Conservation (phyloP, 2,113 vertebrate species). For the Pachyramphus minor region DNA sequence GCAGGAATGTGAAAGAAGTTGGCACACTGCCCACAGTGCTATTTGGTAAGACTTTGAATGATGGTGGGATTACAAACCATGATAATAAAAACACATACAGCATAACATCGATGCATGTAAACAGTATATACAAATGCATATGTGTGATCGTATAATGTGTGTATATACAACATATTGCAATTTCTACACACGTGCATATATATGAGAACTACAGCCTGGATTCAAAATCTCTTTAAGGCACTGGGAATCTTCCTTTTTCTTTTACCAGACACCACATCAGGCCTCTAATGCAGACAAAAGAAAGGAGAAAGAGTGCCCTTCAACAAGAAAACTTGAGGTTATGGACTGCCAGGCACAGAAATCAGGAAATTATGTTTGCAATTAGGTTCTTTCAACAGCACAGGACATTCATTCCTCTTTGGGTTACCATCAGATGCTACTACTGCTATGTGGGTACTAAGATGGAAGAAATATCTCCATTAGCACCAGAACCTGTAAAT, state of each 20-base stretch:
- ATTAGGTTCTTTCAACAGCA: neutral
- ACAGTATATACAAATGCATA: constrained; percentile 66
- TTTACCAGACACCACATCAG: neutral
- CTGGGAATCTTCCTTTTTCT: neutral
- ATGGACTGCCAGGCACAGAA: neutral
- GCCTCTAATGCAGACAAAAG: neutral
- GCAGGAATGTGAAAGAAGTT: constrained; percentile 70
- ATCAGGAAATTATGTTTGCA: neutral
- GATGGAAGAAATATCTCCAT: neutral
- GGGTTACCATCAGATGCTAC: neutral
- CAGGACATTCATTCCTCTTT: neutral
- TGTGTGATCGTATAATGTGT: constrained; percentile 59
- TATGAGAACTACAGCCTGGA: neutral
- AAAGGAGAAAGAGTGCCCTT: neutral
- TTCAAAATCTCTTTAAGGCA: neutral
- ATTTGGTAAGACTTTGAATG: constrained; percentile 77
- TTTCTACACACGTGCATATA: constrained; percentile 36
- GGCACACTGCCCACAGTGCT: constrained; percentile 74
- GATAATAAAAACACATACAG: constrained; percentile 72
- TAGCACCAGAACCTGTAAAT: neutral
- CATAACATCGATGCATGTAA: constrained; percentile 58
- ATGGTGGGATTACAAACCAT: constrained; percentile 71
- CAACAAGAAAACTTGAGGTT: neutral
- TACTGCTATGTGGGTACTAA: neutral
- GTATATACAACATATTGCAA: constrained; percentile 57